phyloP scores from a whole-genome alignment of 2,113 vertebrate species.

The Hemicordylus capensis region DNA sequence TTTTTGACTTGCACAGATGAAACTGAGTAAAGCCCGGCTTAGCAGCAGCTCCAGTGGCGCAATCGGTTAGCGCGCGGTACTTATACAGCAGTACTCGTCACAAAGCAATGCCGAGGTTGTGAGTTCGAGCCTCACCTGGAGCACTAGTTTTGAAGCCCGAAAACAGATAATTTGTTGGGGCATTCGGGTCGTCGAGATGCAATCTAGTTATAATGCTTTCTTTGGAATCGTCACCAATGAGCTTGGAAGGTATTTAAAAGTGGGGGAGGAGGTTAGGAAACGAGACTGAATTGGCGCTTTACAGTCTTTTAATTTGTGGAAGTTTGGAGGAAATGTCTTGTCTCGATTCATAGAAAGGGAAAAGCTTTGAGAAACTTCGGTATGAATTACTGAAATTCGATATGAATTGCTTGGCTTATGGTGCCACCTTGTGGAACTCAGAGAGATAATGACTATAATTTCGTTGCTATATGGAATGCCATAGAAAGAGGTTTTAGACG shows the following conservation, averaged over 20 bases:
- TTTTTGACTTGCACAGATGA: neutral
- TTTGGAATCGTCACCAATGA: too few relatives aligned
- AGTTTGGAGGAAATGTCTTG: neutral
- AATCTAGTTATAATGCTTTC: too few relatives aligned
- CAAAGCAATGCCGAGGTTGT: conserved; percentile 96
- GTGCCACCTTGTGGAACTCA: neutral
- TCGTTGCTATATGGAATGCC: neutral
- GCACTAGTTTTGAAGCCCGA: conserved; percentile 66
- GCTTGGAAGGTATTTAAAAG: neutral
- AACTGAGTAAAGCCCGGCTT: accelerated
- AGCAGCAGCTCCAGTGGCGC: conserved; percentile 91
- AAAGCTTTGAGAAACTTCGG: neutral
- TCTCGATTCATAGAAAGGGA: neutral
- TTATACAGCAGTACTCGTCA: conserved; percentile 90
- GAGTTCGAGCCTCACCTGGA: conserved; percentile 97
- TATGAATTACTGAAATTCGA: neutral
- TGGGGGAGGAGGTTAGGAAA: too few relatives aligned
- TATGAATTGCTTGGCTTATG: neutral
- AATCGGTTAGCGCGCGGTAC: conserved; percentile 97
- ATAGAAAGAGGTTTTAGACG: accelerated
- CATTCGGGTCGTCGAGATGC: neutral
- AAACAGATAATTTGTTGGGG: too few relatives aligned
- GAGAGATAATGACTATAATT: accelerated
- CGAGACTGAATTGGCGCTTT: neutral
- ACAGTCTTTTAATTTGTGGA: neutral